phyloP scores from a whole-genome alignment of 2,113 vertebrate species.

The Oxyruncus cristatus region DNA sequence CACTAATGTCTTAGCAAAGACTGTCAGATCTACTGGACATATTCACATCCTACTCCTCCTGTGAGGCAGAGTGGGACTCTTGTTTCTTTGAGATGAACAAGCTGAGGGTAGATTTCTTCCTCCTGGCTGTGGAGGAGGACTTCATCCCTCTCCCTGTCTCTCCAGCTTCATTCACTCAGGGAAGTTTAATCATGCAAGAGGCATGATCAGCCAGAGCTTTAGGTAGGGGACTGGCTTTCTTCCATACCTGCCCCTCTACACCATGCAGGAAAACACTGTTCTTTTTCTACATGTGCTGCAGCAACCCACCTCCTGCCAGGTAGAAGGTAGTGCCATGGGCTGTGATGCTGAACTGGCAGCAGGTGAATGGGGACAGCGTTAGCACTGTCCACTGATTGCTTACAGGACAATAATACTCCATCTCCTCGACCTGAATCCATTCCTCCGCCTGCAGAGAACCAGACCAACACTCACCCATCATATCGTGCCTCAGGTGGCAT shows the following conservation, averaged over 20 bases:
- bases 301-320: neutral
- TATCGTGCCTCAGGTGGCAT: neutral
- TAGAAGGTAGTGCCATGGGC: neutral
- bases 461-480: neutral
- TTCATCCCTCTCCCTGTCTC: neutral
- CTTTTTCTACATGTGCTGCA: conserved; percentile 41
- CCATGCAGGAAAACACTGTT: conserved; percentile 41
- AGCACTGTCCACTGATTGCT: conserved; percentile 60
- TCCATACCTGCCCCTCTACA: neutral
- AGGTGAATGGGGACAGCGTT: neutral
- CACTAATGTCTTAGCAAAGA: neutral
- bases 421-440: conserved; percentile 44
- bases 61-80: neutral
- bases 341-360: conserved; percentile 58
- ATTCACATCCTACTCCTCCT: neutral
- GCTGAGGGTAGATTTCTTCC: neutral
- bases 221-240: conserved; percentile 42
- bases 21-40: neutral
- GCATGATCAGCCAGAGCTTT: conserved; percentile 44
- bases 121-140: neutral
- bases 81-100: neutral
- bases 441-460: conserved; percentile 19
- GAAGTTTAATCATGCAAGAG: conserved; percentile 41
- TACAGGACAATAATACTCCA: conserved; percentile 40
- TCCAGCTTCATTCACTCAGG: neutral